A percentile compares a stretch with the other conserved stretches of the same genome.
phyloP scores from a whole-genome alignment of 2,888 invertebrate genomes.

The Sympetrum striolatum region DNA sequence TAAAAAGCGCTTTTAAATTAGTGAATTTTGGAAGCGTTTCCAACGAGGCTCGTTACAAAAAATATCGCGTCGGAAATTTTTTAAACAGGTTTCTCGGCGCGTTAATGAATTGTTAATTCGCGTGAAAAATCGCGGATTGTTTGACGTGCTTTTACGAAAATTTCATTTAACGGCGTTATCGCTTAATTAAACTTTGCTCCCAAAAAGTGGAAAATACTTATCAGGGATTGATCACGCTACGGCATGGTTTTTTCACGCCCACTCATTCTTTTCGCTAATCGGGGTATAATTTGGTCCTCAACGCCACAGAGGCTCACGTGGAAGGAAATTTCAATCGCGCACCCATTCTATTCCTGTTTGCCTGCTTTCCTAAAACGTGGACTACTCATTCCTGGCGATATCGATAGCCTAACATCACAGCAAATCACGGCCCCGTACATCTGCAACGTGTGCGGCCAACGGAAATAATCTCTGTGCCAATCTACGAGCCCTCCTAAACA shows the following conservation, averaged over 20 bases:
- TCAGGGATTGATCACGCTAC: no score
- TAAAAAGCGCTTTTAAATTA: constrained; percentile 3
- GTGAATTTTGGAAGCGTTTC: neutral
- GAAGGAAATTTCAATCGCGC: neutral
- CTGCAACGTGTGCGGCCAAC: neutral
- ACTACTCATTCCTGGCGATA: neutral
- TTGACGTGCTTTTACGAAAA: neutral
- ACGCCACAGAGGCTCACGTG: neutral
- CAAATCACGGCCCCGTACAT: neutral
- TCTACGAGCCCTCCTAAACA: neutral
- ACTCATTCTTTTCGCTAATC: no score
- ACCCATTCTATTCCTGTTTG: neutral
- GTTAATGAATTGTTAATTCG: neutral
- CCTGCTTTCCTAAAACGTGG: neutral
- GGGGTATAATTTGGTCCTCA: neutral
- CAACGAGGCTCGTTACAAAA: neutral
- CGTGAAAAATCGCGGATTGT: neutral
- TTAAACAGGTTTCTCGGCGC: neutral
- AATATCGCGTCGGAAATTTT: constrained; percentile 4
- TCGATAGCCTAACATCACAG: neutral
- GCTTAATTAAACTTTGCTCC: neutral
- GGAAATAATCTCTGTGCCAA: neutral
- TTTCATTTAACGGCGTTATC: no score
- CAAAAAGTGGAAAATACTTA: no score
- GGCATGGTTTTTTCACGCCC: no score